Evolutionary conservation across 2,888 invertebrate genomes (phyloP), one percentile per base, ranked within the genome.

Genomic region (Coelinius sp.): DNA sequence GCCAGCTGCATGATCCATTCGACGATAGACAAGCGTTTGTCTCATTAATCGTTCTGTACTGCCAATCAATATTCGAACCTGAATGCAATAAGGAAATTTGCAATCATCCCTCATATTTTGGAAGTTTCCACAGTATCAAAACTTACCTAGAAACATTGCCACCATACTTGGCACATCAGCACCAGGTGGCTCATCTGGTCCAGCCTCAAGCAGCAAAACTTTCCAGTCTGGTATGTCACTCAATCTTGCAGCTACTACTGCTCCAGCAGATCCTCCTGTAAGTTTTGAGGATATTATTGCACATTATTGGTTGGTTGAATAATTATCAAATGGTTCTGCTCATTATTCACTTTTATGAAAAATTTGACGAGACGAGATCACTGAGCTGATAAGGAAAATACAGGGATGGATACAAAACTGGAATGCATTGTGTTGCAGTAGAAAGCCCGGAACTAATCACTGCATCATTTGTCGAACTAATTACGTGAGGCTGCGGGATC

Each of bases 181-280:
- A 46, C 90, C 91, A 0, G 90, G 90, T 0, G 93, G 93, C 84
- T 93, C 93, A 80, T 93, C 93, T 0, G 91, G 92, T 0, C 94
- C 94, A 0, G 93, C 93, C 88, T 94, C 94, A 74, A 94, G 84
- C 8, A 94, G 85, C 25, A 94, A 82, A n/a, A 94, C 92, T 88
- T 91, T 92, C 92, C 92, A 93, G 46, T 91, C 89, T 5, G 90
- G 89, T 52, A 91, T 90, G 81, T 93, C 92, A 17, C 92, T 91
- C n/a, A 93, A 84, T 70, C 93, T 89, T 0, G 89, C 91, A 7
- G 93, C 93, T 0, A 92, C 90, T 7, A 91, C 91, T 0, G 93
- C 87, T 0, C 93, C 93, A 0, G 91, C 92, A 2, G 92, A 91
- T 0, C 93, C 93, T 2, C 90, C 85, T 85, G 56, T 92, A 87